Base-by-base conservation (phyloP, 2,113 vertebrate genomes). In the Gopherus flavomarginatus region DNA sequence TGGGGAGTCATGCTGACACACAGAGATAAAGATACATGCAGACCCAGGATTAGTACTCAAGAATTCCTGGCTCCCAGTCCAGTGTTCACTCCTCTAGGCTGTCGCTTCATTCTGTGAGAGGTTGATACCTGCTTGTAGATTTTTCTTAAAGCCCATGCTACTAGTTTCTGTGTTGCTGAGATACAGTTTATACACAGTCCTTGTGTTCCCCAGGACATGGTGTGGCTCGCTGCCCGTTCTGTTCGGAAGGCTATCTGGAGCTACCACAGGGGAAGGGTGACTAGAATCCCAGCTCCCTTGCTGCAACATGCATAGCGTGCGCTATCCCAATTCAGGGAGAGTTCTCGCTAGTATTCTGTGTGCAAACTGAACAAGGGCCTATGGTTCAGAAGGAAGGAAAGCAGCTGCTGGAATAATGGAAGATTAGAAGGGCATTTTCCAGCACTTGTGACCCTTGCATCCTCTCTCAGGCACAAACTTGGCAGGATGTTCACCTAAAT, bases 151-250 rank as follows among this genome's bases (percentile, higher is more conserved):
- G 4, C 89, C 89, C 93, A 27, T 0, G 11, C 94, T 93, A 9
- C 78, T 91, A 89, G 89, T 90, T 85, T 5, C 0, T 86, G 92
- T 91, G 95, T 97, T 97, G 96, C 96, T 96, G 95, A 96, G 96
- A 94, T 90, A 95, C 94, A 38, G 85, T 87, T 92, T 50, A 22
- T 86, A 87, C 95, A 86, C 87, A 91, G 87, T 87, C 90, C 96
- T 92, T 91, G 72, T 91, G 92, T 84, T 93, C 79, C 75, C 5
- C 87, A 94, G 94, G 89, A 88, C 85, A 47, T 90, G 47, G 44
- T 90, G 29, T 81, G 90, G 90, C 88, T 94, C 53, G 47, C 90
- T 91, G 93, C 93, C 79, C 90, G 90, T 92, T 94, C 88, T 96
- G 21, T 35, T 87, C 4, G 17, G 87, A 93, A 95, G 89, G 59